These are phyloP conservation scores for Acanthochromis polyacanthus DNA, from an alignment of 2,113 vertebrate genomes.

Conservation along the genomic window DNA sequence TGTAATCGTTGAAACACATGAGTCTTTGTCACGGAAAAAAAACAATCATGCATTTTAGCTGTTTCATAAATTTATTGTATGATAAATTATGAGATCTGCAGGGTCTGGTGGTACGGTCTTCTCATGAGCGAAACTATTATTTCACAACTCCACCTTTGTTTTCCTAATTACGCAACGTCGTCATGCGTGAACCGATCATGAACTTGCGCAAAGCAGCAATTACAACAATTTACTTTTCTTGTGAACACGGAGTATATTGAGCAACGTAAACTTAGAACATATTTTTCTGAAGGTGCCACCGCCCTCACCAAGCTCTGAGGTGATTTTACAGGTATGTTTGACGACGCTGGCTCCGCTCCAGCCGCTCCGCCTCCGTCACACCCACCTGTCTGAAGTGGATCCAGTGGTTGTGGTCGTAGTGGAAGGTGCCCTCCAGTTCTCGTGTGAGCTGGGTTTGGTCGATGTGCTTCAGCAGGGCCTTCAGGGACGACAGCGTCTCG, in stretches of 20 bases:
- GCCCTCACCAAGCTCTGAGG: background rate
- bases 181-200: too few relatives aligned
- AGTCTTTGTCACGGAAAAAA: too few relatives aligned
- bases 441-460: slow-evolving; percentile 86
- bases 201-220: slow-evolving; percentile 2
- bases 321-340: slow-evolving; percentile 20
- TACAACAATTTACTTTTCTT: background rate
- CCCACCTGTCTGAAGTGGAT: slow-evolving; percentile 87
- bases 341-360: background rate
- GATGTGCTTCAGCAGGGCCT: slow-evolving; percentile 86
- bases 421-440: slow-evolving; percentile 86
- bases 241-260: background rate
- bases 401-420: slow-evolving; percentile 88
- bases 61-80: too few relatives aligned
- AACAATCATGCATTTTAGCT: too few relatives aligned
- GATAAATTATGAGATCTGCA: too few relatives aligned
- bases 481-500: slow-evolving; percentile 87
- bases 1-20: too few relatives aligned
- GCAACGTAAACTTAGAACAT: background rate
- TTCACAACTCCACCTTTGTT: too few relatives aligned
- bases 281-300: background rate
- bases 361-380: background rate
- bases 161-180: too few relatives aligned
- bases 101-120: too few relatives aligned
- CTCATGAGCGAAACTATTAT: too few relatives aligned